Percentiles rank a stretch among this genome's conserved stretches.
Evolutionary conservation across 2,797 vertebrate genomes (phyloP).

Genomic region (Hozukius guyotensis): DNA sequence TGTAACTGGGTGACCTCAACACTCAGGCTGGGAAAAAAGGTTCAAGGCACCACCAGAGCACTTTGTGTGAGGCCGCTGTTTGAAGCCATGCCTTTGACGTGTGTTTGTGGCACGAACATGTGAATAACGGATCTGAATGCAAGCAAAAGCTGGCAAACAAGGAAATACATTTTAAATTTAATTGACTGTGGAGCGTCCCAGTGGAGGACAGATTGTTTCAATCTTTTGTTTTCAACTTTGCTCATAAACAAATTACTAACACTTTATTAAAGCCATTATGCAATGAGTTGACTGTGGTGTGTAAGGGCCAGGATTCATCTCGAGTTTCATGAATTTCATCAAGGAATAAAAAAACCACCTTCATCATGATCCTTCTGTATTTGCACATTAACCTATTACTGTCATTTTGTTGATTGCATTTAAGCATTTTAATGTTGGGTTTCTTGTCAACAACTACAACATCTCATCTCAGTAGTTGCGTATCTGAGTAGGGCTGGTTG

Average conservation of each 20-base stretch:
- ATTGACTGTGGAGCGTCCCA: background rate
- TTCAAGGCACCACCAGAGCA: conserved; percentile 22
- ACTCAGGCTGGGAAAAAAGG: conserved; percentile 6
- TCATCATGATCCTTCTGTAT: background rate
- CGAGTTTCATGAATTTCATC: background rate
- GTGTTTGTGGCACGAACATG: conserved; percentile 14
- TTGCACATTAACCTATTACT: background rate
- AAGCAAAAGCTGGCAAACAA: conserved; percentile 18
- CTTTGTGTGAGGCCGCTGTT: conserved; percentile 16
- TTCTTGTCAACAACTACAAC: background rate
- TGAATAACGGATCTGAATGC: conserved; percentile 24
- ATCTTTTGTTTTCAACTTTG: conserved; percentile 3
- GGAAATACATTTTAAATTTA: background rate
- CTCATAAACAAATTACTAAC: conserved; percentile 6
- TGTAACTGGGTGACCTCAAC: conserved; percentile 22
- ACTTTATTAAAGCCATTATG: conserved; percentile 15
- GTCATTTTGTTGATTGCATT: background rate
- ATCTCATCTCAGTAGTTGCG: background rate
- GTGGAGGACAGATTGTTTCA: conserved; percentile 22
- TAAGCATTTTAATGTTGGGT: background rate
- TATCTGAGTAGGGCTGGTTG: background rate
- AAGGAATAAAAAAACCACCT: background rate
- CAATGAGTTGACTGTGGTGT: background rate
- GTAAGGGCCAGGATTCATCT: background rate
- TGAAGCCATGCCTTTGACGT: conserved; percentile 21